Evolutionary conservation across 1,140 invertebrate species (phyloP), one percentile per base, ranked within the genome.

Genomic region (Paramacrobiotus metropolitanus): DNA sequence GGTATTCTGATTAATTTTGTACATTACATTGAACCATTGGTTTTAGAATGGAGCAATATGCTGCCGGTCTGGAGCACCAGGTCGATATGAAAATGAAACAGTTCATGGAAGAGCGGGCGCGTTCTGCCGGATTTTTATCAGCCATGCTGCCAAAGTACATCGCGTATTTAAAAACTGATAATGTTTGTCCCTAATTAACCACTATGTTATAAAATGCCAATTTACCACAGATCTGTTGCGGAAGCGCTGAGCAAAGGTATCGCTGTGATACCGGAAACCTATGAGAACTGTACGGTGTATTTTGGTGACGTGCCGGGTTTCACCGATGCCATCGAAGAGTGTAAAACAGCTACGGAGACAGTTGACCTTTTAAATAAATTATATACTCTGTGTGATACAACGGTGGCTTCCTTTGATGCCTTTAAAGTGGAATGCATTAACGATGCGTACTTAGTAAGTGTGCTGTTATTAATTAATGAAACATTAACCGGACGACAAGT

Each of bases 281-380:
- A 87, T 74, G 87, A 93, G 74, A 80, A 82, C 65, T 88, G 81
- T 31, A 95, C 92, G 29, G 94, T 97, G 66, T 96, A 94, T 75
- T 97, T 97, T 75, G 94, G 89, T 70, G 92, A 96, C 73, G 96
- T 97, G 72, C 91, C 96, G 61, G 92, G 92, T 65, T 97, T 97
- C 76, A 97, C 92, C 34, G 81, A 83, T 55, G 9, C 15, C 28
- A 9, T 55, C 48, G 24, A 20, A 9, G 15, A 55, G 15, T 4
- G 4, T 15, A 55, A 24, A 20, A 62, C 59, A 28, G 2, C 24
- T 4, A 72, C 72, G 1, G 74, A 89, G 79, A 88, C 93, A 66
- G 90, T 95, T 31, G 88, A 87, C 73, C 89, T 94, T 72, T 78
- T 95, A 61, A 93, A 94, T 75, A 87, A 92, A 75, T 77, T 95